These are phyloP conservation scores for Sigmodon hispidus DNA, from an alignment of 2,113 vertebrate species.

Conservation along the genomic window DNA sequence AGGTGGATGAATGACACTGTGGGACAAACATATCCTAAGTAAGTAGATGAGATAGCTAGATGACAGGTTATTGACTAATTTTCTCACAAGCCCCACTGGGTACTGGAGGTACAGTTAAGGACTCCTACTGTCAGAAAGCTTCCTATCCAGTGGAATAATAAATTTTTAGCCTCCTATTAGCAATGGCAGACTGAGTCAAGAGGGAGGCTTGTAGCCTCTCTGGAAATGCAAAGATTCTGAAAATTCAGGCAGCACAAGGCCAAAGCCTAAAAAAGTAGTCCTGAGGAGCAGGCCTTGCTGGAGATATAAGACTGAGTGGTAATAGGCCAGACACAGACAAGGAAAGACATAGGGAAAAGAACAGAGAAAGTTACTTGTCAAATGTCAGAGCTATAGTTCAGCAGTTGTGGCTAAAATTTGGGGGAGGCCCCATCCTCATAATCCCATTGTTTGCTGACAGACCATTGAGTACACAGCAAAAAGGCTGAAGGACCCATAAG, in stretches of 20 bases:
- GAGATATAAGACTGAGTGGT: background rate
- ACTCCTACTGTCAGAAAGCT: background rate
- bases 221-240: background rate
- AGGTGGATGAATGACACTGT: background rate
- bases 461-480: background rate
- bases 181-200: background rate
- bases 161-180: background rate
- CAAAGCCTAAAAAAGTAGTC: background rate
- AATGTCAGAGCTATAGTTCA: constrained; percentile 10
- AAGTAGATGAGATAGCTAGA: background rate
- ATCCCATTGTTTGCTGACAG: background rate
- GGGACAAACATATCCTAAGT: constrained; percentile 8
- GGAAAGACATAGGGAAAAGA: background rate
- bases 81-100: constrained; percentile 35
- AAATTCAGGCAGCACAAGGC: background rate
- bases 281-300: background rate
- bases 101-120: background rate
- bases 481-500: background rate
- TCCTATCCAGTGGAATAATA: background rate
- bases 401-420: constrained; percentile 7
- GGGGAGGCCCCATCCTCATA: background rate
- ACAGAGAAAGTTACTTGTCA: background rate
- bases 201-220: background rate
- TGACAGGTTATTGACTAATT: constrained; percentile 20
- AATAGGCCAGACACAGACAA: constrained; percentile 42